Percentiles rank a stretch among this genome's conserved stretches.
phyloP scores from a whole-genome alignment of 2,797 vertebrate species.

The Peromyscus aztecus region DNA sequence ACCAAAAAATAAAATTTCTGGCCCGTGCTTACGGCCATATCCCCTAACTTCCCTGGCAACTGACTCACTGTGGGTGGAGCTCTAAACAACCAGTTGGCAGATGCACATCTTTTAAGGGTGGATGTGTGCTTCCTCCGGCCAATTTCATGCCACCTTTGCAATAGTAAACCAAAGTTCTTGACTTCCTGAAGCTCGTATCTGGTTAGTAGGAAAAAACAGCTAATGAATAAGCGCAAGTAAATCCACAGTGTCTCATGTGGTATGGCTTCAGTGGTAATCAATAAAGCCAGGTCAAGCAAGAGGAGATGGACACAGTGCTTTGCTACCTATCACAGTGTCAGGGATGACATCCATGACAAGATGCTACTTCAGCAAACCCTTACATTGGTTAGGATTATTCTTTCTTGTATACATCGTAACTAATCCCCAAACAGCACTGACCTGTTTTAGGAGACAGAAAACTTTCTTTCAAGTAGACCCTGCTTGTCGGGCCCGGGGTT shows the following conservation, averaged over 20 bases:
- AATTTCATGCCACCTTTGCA: background rate
- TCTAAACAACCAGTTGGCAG: background rate
- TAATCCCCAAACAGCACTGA: background rate
- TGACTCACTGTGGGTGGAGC: background rate
- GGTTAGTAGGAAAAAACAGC: background rate
- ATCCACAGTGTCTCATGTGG: background rate
- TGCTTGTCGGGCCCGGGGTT: background rate
- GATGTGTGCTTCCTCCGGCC: background rate
- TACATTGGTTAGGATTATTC: background rate
- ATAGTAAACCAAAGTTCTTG: background rate
- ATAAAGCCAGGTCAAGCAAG: background rate
- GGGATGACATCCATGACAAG: background rate
- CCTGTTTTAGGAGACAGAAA: background rate
- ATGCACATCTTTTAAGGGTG: background rate
- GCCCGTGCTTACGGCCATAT: background rate
- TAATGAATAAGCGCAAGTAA: background rate
- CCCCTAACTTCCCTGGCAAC: background rate
- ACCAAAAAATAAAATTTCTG: background rate
- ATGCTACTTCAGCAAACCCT: background rate
- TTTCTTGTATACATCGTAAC: background rate
- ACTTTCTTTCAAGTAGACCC: background rate
- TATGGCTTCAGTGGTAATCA: background rate
- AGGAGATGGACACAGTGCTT: background rate
- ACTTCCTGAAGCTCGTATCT: background rate
- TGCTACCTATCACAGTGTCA: background rate